Percentiles rank a stretch among this genome's conserved stretches.
Conservation (phyloP, 1,140 invertebrate species). For the Liolophura sinensis region DNA sequence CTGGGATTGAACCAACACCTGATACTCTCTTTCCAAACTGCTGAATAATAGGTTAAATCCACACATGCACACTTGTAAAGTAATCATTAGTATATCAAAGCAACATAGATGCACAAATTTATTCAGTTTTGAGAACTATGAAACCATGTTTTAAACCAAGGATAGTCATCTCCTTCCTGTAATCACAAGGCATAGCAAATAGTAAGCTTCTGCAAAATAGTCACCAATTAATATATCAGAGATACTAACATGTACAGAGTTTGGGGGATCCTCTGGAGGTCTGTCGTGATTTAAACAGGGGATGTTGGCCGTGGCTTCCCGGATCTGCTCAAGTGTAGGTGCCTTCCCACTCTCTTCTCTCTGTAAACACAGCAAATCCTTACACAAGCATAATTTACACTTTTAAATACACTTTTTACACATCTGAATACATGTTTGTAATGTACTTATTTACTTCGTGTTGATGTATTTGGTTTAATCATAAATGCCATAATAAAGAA, state of each 20-base stretch:
- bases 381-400: not conserved
- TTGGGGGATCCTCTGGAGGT: slow-evolving; percentile 30
- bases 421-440: not conserved
- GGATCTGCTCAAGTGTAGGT: slow-evolving; percentile 49
- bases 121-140: not conserved
- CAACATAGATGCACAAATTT: not conserved
- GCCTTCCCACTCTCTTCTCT: slow-evolving; percentile 46
- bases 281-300: slow-evolving; percentile 29
- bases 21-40: no score
- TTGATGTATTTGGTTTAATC: slow-evolving; percentile 1
- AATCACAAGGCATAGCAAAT: not conserved
- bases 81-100: not conserved
- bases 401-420: slow-evolving; percentile 5
- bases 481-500: not conserved
- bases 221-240: not conserved
- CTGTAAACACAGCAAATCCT: slow-evolving; percentile 26
- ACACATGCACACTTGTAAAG: not conserved
- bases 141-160: not conserved
- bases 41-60: no score
- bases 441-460: not conserved
- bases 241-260: slow-evolving; percentile 47
- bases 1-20: no score
- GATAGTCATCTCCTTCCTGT: not conserved
- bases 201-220: not conserved
- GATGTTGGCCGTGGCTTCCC: slow-evolving; percentile 47